These are phyloP conservation scores for Sebastes wilsoni DNA, from an alignment of 2,797 vertebrate genomes.

Conservation along the genomic window DNA sequence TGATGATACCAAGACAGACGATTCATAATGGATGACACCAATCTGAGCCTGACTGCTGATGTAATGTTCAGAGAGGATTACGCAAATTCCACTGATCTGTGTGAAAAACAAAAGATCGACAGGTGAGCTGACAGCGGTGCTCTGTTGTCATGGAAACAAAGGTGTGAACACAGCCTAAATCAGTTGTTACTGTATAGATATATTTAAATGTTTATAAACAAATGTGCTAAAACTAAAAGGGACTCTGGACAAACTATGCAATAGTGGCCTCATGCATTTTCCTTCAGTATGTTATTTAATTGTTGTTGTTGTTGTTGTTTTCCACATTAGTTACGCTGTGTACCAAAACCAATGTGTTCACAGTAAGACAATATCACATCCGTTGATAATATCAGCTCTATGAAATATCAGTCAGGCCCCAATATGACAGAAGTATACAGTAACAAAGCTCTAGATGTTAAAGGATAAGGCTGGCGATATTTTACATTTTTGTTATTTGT, in stretches of 20 bases:
- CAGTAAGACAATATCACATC: not conserved
- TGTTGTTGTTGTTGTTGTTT: not conserved
- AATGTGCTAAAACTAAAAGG: not conserved
- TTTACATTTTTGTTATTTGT: no score
- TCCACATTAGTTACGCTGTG: not conserved
- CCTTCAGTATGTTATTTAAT: not conserved
- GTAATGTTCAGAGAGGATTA: not conserved
- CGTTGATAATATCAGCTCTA: not conserved
- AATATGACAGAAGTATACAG: not conserved
- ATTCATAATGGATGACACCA: slow-evolving; percentile 24
- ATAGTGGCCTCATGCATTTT: not conserved
- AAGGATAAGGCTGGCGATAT: not conserved
- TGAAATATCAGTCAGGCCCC: not conserved
- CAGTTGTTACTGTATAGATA: no score
- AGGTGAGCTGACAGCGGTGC: not conserved
- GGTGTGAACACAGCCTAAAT: not conserved
- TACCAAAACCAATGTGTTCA: not conserved
- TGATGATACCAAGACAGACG: not conserved
- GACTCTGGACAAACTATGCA: not conserved
- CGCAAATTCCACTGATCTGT: not conserved
- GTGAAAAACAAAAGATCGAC: not conserved
- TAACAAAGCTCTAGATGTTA: not conserved
- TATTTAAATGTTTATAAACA: not conserved
- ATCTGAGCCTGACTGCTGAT: not conserved
- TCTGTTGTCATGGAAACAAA: slow-evolving; percentile 23